phyloP scores from a whole-genome alignment of 1,140 invertebrate species.

The Teleogryllus occipitalis region DNA sequence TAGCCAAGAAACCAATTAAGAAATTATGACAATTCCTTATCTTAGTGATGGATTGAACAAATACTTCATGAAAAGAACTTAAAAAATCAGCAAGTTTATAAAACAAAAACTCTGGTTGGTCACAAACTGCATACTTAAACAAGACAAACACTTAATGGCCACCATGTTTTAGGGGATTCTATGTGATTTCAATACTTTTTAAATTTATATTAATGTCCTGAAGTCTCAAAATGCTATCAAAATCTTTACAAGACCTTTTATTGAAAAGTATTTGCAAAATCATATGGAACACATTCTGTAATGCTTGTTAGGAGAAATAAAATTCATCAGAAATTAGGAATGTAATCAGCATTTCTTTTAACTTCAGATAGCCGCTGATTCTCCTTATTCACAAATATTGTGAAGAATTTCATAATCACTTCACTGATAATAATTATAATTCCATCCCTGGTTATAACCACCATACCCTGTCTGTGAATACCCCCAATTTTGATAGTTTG shows the following conservation, averaged over 20 bases:
- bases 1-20: too few relatives aligned
- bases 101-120: too few relatives aligned
- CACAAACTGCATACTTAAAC: too few relatives aligned
- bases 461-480: constrained; percentile 53
- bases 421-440: constrained; percentile 43
- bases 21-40: too few relatives aligned
- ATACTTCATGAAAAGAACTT: too few relatives aligned
- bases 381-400: not conserved
- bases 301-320: not conserved
- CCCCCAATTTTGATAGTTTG: constrained; percentile 58
- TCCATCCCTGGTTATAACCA: constrained; percentile 56
- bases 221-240: not conserved
- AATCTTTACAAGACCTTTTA: not conserved
- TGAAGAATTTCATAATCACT: not conserved
- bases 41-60: too few relatives aligned
- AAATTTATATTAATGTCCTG: not conserved
- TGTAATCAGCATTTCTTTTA: not conserved
- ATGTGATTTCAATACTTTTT: not conserved
- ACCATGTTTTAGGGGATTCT: too few relatives aligned
- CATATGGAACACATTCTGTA: not conserved
- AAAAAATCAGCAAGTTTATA: too few relatives aligned
- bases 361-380: not conserved
- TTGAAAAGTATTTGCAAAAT: not conserved
- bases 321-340: not conserved
- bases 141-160: too few relatives aligned